A percentile compares a stretch with the other conserved stretches of the same genome.
Evolutionary conservation across 2,888 invertebrate genomes (phyloP).

Genomic region (Chymomyza caudatula): DNA sequence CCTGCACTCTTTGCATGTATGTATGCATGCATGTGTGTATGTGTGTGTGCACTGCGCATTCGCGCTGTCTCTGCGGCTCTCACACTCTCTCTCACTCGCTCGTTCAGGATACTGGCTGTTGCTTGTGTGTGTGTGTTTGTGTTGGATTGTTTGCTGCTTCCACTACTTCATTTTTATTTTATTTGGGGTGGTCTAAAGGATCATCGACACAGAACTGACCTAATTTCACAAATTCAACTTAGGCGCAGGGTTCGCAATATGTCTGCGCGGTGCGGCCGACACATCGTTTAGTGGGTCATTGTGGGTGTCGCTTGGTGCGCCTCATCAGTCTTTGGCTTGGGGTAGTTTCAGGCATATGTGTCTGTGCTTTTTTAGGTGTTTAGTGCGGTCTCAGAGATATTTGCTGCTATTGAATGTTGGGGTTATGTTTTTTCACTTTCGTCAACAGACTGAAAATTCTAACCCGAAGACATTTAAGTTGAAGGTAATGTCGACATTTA

Average conservation of each 20-base stretch:
- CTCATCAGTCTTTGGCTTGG: neutral
- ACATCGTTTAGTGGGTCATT: constrained; percentile 57
- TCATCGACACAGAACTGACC: constrained; percentile 79
- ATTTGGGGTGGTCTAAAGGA: constrained; percentile 71
- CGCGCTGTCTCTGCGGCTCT: constrained; percentile 46
- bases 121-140: neutral
- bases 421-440: constrained; percentile 27
- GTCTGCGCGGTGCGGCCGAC: constrained; percentile 29
- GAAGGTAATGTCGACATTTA: constrained; percentile 1
- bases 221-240: constrained; percentile 76
- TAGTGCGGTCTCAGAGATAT: neutral
- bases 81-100: constrained; percentile 28
- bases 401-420: constrained; percentile 39
- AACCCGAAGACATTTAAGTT: constrained; percentile 28
- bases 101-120: neutral
- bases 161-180: neutral
- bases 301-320: constrained; percentile 32
- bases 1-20: constrained; percentile 26
- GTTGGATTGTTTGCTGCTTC: neutral
- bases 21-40: constrained; percentile 14
- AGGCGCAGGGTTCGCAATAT: constrained; percentile 64
- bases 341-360: constrained; percentile 1
- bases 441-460: constrained; percentile 20
- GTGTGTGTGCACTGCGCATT: constrained; percentile 55
- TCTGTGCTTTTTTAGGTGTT: constrained; percentile 1